phyloP scores from a whole-genome alignment of 2,797 vertebrate species.

The Coregonus ussuriensis region DNA sequence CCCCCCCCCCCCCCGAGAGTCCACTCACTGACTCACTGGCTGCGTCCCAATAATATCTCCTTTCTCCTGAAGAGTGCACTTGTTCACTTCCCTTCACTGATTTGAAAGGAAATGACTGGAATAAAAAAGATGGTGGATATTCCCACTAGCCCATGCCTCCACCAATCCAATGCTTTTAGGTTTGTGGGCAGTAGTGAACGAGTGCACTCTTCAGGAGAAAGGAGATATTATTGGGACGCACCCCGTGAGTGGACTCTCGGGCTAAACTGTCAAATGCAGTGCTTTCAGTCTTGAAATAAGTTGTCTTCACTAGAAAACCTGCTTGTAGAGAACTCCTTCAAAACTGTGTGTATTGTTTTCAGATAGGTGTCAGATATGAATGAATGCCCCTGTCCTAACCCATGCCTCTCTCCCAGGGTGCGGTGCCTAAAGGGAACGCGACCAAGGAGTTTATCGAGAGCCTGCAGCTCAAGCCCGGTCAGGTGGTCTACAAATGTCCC shows the following conservation, averaged over 20 bases:
- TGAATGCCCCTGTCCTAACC: neutral
- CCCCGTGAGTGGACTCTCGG: neutral
- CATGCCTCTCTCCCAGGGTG: constrained; percentile 76
- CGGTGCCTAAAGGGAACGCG: constrained; percentile 97
- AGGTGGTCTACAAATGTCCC: constrained; percentile 98
- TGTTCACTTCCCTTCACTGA: neutral
- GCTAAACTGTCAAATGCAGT: neutral
- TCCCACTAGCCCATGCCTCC: neutral
- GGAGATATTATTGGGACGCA: neutral
- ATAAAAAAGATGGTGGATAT: neutral
- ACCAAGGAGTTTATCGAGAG: constrained; percentile 99
- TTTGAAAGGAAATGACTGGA: neutral
- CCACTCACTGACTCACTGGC: too few species aligned
- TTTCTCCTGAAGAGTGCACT: neutral
- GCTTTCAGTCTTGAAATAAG: neutral
- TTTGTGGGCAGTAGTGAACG: neutral
- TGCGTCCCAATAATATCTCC: too few species aligned
- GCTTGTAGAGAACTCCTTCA: neutral
- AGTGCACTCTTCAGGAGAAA: neutral
- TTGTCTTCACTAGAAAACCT: neutral
- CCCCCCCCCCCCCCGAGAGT: neutral
- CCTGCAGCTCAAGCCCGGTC: constrained; percentile 94
- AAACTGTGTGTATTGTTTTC: neutral
- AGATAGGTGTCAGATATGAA: neutral
- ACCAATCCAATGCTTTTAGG: neutral